phyloP scores from a whole-genome alignment of 2,113 vertebrate species.

The Lonchura striata region DNA sequence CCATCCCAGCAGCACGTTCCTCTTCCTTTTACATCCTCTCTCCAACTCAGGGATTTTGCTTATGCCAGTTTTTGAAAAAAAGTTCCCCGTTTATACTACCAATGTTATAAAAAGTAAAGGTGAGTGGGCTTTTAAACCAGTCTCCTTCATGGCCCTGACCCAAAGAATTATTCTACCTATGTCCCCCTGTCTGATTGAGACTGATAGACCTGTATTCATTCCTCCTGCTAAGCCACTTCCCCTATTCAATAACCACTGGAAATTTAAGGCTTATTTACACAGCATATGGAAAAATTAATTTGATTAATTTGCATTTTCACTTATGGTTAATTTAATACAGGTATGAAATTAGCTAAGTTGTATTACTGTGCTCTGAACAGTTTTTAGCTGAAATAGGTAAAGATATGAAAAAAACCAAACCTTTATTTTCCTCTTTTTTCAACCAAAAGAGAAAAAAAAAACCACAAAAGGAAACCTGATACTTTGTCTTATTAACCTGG shows the following conservation, averaged over 20 bases:
- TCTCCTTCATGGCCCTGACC: background rate
- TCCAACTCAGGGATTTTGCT: background rate
- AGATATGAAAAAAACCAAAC: background rate
- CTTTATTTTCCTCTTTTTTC: background rate
- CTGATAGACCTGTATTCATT: background rate
- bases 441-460: background rate
- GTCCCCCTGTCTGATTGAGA: background rate
- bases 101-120: background rate
- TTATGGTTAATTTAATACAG: background rate
- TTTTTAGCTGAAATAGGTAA: background rate
- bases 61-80: background rate
- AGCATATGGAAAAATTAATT: background rate
- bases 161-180: background rate
- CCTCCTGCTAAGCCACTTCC: background rate
- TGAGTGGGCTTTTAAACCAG: background rate
- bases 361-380: background rate
- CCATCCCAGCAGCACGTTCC: accelerated
- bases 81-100: background rate
- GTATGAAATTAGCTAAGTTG: background rate
- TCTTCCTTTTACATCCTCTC: background rate
- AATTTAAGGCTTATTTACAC: background rate
- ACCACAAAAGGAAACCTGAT: background rate
- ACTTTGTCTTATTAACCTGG: background rate
- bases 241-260: background rate
- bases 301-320: background rate